Evolutionary conservation across 2,797 vertebrate species (phyloP).

Genomic region (Melanotaenia trifasciata): DNA sequence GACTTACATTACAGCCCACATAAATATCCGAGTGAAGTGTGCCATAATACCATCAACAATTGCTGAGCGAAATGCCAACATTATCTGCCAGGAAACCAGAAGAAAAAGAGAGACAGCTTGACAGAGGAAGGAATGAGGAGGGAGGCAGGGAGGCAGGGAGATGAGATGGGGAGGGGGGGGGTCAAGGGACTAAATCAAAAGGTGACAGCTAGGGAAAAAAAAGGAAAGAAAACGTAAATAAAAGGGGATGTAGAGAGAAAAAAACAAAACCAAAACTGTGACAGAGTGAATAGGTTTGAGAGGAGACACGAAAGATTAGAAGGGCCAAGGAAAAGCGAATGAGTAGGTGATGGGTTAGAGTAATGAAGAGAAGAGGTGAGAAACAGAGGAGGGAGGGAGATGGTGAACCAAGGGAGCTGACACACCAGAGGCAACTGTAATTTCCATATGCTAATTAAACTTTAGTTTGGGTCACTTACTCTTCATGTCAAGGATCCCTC

Average conservation of each 20-base stretch:
- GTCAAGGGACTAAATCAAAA: conserved; percentile 48
- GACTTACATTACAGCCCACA: conserved; percentile 53
- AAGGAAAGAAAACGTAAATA: conserved; percentile 28
- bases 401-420: conserved; percentile 24
- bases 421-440: conserved; percentile 41
- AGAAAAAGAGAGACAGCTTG: conserved; percentile 3
- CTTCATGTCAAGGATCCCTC: conserved; percentile 54
- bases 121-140: conserved; percentile 16
- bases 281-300: conserved; percentile 21
- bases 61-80: conserved; percentile 46
- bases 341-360: conserved; percentile 42
- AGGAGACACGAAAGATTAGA: conserved; percentile 35
- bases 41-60: conserved; percentile 60
- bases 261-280: conserved; percentile 3
- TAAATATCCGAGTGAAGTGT: conserved; percentile 59
- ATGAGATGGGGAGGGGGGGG: conserved; percentile 10
- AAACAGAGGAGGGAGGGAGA: conserved; percentile 30
- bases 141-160: conserved; percentile 15
- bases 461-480: conserved; percentile 71
- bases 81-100: conserved; percentile 35
- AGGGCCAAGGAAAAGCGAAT: conserved; percentile 15
- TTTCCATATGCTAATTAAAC: conserved; percentile 78
- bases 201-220: conserved; percentile 40
- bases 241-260: conserved; percentile 8
- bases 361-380: conserved; percentile 50